Conservation (phyloP, 1,140 invertebrate species). For the Plutomurus gul region DNA sequence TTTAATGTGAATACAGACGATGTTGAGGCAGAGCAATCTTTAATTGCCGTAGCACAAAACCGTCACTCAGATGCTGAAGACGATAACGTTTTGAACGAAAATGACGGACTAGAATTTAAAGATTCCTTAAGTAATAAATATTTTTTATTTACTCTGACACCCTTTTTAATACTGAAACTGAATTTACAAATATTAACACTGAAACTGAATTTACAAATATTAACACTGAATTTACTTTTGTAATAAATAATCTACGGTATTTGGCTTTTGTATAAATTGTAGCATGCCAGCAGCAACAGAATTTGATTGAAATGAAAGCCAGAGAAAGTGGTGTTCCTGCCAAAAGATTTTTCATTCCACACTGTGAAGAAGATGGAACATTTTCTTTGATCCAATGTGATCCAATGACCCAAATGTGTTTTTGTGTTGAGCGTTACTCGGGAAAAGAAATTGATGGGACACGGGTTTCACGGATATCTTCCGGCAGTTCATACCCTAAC, state of each 20-base stretch:
- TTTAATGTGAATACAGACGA: slow-evolving; percentile 28
- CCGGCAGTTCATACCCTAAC: slow-evolving; percentile 52
- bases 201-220: too few relatives aligned
- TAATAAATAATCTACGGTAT: background rate
- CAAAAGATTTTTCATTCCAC: slow-evolving; percentile 56
- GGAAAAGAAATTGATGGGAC: slow-evolving; percentile 59
- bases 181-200: too few relatives aligned
- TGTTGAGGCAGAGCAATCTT: slow-evolving; percentile 1
- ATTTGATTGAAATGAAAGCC: slow-evolving; percentile 72
- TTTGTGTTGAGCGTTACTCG: slow-evolving; percentile 57
- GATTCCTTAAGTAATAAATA: background rate
- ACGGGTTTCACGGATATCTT: slow-evolving; percentile 53
- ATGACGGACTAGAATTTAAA: background rate
- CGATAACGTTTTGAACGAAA: background rate
- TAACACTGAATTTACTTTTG: too few relatives aligned
- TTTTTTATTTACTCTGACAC: too few relatives aligned
- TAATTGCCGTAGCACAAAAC: background rate
- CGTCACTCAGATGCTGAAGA: slow-evolving; percentile 28
- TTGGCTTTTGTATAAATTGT: background rate
- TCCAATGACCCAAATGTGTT: slow-evolving; percentile 56
- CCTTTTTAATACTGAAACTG: too few relatives aligned
- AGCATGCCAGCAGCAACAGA: slow-evolving; percentile 74
- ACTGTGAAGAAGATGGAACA: slow-evolving; percentile 56
- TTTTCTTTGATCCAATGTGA: slow-evolving; percentile 59
- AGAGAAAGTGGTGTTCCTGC: slow-evolving; percentile 70